These are phyloP conservation scores for Poicephalus gulielmi DNA, from an alignment of 2,113 vertebrate genomes.

Conservation along the genomic window DNA sequence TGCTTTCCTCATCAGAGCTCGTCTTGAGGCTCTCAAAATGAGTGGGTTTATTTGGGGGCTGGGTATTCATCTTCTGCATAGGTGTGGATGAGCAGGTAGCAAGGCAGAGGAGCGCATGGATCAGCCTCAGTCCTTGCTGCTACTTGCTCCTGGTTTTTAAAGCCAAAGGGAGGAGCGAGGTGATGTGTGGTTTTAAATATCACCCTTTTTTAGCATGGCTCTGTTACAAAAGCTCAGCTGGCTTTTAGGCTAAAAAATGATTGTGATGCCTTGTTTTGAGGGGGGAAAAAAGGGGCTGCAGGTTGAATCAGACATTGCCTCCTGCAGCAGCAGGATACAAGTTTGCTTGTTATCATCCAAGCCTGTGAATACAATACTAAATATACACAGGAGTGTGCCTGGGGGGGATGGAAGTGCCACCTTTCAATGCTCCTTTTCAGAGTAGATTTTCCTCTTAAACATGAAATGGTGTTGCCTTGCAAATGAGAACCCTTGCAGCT, in stretches of 20 bases:
- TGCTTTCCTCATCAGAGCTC: background rate
- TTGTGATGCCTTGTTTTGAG: background rate
- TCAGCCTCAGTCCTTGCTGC: background rate
- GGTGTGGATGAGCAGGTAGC: background rate
- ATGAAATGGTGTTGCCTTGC: background rate
- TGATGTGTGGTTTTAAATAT: background rate
- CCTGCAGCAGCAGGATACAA: background rate
- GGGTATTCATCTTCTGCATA: background rate
- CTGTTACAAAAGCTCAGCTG: background rate
- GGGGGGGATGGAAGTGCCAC: background rate
- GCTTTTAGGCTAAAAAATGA: background rate
- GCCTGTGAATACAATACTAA: background rate
- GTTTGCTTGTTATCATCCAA: background rate
- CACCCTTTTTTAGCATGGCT: background rate
- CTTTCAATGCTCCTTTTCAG: background rate
- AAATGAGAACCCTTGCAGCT: background rate
- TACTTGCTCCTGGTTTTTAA: background rate
- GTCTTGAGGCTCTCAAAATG: background rate
- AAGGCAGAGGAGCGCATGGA: background rate
- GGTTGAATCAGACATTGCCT: background rate
- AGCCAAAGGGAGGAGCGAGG: background rate
- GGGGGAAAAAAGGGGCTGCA: background rate
- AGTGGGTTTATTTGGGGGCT: background rate
- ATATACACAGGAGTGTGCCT: background rate
- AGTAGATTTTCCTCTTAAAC: background rate